Conservation (phyloP, 2,113 vertebrate species). For the Hipposideros armiger region DNA sequence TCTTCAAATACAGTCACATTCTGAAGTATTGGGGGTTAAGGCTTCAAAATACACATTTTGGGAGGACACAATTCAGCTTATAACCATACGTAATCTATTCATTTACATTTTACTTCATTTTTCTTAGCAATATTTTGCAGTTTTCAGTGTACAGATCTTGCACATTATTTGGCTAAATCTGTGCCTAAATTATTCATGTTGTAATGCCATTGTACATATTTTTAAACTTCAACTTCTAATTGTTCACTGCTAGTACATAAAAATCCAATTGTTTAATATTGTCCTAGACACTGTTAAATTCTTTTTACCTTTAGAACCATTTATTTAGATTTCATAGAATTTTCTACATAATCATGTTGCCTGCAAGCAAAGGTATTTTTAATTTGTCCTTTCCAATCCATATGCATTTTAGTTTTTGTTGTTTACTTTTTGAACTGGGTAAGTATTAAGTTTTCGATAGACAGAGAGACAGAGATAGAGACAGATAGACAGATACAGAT, state of each 20-base stretch:
- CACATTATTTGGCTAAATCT: not conserved
- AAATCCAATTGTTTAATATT: not conserved
- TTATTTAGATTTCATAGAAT: not conserved
- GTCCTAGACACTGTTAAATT: not conserved
- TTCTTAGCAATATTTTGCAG: not conserved
- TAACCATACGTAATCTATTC: not conserved
- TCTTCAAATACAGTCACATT: not conserved
- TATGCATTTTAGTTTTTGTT: not conserved
- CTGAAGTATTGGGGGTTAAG: not conserved
- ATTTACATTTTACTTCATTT: not conserved
- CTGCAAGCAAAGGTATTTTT: not conserved
- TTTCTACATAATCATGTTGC: not conserved
- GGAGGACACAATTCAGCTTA: not conserved
- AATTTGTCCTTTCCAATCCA: not conserved
- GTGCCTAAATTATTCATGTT: not conserved
- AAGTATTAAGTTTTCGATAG: not conserved
- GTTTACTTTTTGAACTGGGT: not conserved
- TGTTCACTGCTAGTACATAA: not conserved
- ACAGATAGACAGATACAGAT: not conserved
- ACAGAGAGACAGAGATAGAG: not conserved
- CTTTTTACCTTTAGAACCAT: not conserved
- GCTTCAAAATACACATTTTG: not conserved
- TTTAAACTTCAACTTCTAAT: not conserved
- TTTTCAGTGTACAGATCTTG: not conserved
- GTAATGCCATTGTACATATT: not conserved